These are phyloP conservation scores for Leptestheria dahalacensis DNA, from an alignment of 1,140 invertebrate species.

Conservation along the genomic window DNA sequence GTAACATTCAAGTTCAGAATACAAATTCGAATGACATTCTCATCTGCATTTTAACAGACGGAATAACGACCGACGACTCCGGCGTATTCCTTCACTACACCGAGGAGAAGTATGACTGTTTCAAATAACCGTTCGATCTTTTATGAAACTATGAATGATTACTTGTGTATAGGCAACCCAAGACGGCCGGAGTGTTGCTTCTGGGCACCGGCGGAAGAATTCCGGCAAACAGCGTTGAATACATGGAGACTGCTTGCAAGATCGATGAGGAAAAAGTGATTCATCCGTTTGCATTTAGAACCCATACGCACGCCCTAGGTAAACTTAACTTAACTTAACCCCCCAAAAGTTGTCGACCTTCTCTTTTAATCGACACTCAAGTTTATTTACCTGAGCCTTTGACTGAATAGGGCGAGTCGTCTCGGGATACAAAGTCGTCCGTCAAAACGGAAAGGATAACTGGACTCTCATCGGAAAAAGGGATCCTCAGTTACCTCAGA, in stretches of 20 bases:
- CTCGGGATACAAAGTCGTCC: slow-evolving; percentile 62
- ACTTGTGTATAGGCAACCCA: slow-evolving; percentile 39
- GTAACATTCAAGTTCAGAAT: no score
- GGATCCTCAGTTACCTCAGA: slow-evolving; percentile 41
- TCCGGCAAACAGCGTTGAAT: slow-evolving; percentile 47
- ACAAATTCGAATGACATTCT: no score
- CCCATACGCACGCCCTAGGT: slow-evolving; percentile 82
- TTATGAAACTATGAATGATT: not conserved
- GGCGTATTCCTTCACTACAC: slow-evolving; percentile 67
- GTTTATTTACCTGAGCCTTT: no score
- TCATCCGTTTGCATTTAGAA: slow-evolving; percentile 87
- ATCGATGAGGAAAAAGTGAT: slow-evolving; percentile 66
- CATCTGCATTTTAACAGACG: not conserved
- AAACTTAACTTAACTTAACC: no score
- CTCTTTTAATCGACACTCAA: not conserved
- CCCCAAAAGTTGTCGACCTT: no score
- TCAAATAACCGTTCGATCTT: not conserved
- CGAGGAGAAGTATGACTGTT: slow-evolving; percentile 42
- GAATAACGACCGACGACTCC: slow-evolving; percentile 45
- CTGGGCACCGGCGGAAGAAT: slow-evolving; percentile 68
- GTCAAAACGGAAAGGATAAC: slow-evolving; percentile 39
- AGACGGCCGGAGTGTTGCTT: slow-evolving; percentile 72
- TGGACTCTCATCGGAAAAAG: slow-evolving; percentile 69
- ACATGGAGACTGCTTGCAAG: slow-evolving; percentile 76
- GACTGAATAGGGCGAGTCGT: slow-evolving; percentile 55